phyloP scores from a whole-genome alignment of 2,113 vertebrate species.

The Psilopsiagon aymara region DNA sequence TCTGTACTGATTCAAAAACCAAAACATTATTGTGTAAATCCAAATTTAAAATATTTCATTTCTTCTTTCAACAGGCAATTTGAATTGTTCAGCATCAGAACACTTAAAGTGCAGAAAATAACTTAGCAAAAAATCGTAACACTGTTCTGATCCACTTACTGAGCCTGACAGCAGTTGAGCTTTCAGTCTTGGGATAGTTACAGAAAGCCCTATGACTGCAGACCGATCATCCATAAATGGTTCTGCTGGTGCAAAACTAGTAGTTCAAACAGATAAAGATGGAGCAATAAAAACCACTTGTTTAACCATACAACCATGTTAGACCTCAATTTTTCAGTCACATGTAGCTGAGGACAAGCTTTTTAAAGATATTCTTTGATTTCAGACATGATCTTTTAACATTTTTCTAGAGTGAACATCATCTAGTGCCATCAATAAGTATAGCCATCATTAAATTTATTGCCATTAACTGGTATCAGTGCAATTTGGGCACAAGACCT shows the following conservation, averaged over 20 bases:
- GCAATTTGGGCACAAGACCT: not conserved
- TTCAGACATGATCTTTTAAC: not conserved
- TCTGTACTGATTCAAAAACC: not conserved
- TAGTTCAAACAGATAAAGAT: not conserved
- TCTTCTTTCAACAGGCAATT: not conserved
- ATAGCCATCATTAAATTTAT: not conserved
- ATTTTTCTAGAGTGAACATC: not conserved
- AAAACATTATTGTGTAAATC: not conserved
- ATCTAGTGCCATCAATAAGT: not conserved
- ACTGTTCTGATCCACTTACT: not conserved
- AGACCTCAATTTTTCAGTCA: not conserved
- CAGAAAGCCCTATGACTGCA: not conserved
- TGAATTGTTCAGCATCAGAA: not conserved
- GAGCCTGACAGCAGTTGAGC: not conserved
- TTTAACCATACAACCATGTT: not conserved
- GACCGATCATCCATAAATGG: not conserved
- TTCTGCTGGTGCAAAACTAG: not conserved
- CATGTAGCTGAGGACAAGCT: not conserved
- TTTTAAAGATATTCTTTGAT: not conserved
- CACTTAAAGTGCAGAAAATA: not conserved
- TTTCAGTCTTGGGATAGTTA: not conserved
- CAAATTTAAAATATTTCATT: not conserved
- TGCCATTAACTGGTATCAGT: not conserved
- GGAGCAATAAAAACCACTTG: not conserved
- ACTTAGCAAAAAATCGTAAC: not conserved